phyloP scores from a whole-genome alignment of 2,888 invertebrate species.

The Erebia aethiops region DNA sequence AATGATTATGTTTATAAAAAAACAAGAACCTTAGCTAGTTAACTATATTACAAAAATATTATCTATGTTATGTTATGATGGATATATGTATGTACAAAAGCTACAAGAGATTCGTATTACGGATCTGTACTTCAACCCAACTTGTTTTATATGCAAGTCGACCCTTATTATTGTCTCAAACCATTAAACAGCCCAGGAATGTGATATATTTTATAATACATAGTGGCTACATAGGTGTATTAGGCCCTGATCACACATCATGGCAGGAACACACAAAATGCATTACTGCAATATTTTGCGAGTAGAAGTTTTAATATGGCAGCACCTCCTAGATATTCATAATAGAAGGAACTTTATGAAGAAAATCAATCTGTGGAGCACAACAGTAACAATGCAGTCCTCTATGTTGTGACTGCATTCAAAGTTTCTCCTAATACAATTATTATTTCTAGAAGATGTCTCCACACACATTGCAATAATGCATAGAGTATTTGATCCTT shows the following conservation, averaged over 20 bases:
- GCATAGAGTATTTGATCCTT: neutral
- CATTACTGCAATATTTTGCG: neutral
- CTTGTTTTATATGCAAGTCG: slow-evolving; percentile 9
- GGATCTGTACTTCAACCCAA: slow-evolving; percentile 28
- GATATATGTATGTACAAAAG: slow-evolving; percentile 44
- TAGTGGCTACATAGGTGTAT: slow-evolving; percentile 7
- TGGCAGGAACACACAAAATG: neutral
- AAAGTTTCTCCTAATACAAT: neutral
- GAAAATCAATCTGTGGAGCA: no score
- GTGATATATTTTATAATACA: slow-evolving; percentile 34
- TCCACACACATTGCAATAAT: neutral
- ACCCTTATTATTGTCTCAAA: slow-evolving; percentile 43
- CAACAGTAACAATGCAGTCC: no score
- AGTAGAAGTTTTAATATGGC: neutral
- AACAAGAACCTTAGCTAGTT: slow-evolving; percentile 16
- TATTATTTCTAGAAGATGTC: neutral
- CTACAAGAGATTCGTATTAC: slow-evolving; percentile 45
- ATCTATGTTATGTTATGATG: slow-evolving; percentile 38
- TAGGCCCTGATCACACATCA: neutral
- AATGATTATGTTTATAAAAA: slow-evolving; percentile 1
- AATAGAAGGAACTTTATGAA: neutral
- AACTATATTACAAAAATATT: slow-evolving; percentile 49
- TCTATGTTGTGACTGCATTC: neutral
- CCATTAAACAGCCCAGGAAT: slow-evolving; percentile 43
- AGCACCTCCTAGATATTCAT: neutral